These are phyloP conservation scores for Labroides dimidiatus DNA, from an alignment of 2,797 vertebrate species.

Conservation along the genomic window DNA sequence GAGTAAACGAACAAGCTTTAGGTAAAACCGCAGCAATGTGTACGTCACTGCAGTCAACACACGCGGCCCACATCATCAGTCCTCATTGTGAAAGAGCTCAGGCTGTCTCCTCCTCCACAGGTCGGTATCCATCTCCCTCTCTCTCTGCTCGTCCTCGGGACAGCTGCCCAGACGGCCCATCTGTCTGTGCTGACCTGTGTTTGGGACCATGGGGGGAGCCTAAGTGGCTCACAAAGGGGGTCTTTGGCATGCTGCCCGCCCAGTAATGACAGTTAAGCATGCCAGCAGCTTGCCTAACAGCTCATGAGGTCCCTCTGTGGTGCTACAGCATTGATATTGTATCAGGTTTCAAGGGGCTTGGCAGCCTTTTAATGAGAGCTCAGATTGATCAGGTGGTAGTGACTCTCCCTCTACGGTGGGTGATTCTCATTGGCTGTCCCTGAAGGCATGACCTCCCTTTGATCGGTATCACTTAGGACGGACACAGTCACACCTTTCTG, in stretches of 20 bases:
- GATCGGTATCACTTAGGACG: conserved; percentile 38
- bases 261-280: conserved; percentile 72
- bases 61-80: conserved; percentile 43
- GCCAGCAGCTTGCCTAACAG: conserved; percentile 71
- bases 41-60: conserved; percentile 37
- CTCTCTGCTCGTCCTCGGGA: conserved; percentile 57
- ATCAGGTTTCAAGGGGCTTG: conserved; percentile 79
- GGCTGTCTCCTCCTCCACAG: conserved; percentile 58
- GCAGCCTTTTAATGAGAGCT: conserved; percentile 85
- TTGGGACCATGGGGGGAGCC: conserved; percentile 68
- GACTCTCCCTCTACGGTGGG: conserved; percentile 64
- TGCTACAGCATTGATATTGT: conserved; percentile 83
- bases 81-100: conserved; percentile 34
- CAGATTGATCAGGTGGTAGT: conserved; percentile 86
- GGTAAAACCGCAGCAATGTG: conserved; percentile 54
- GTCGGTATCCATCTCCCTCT: conserved; percentile 65
- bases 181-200: conserved; percentile 79
- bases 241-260: conserved; percentile 70
- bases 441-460: conserved; percentile 40
- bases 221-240: conserved; percentile 74
- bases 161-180: conserved; percentile 74
- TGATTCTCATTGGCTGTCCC: conserved; percentile 64
- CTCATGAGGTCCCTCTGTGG: conserved; percentile 73
- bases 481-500: conserved; percentile 7
- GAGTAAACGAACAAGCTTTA: conserved; percentile 47